These are phyloP conservation scores for Zonitis immaculata DNA, from an alignment of 2,888 invertebrate genomes.

Conservation along the genomic window DNA sequence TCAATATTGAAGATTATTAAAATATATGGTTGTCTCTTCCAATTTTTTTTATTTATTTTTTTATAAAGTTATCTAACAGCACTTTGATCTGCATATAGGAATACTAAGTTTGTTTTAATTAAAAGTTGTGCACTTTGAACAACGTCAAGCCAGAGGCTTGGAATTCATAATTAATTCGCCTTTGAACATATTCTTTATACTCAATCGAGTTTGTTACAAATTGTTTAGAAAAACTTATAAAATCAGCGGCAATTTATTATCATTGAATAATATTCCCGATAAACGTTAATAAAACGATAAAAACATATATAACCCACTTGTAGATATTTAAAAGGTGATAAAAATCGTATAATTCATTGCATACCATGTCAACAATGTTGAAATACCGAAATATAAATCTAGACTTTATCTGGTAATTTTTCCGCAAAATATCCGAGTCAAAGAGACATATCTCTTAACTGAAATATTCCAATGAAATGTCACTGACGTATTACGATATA, in stretches of 20 bases:
- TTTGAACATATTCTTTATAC: slow-evolving; percentile 40
- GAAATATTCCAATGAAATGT: slow-evolving; percentile 44
- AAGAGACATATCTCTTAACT: slow-evolving; percentile 34
- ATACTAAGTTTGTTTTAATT: slow-evolving; percentile 48
- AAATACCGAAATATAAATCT: slow-evolving; percentile 35
- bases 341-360: slow-evolving; percentile 37
- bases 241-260: slow-evolving; percentile 4
- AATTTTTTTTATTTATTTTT: no score
- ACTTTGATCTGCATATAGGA: slow-evolving; percentile 46
- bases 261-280: slow-evolving; percentile 4
- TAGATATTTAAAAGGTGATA: slow-evolving; percentile 32
- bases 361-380: slow-evolving; percentile 33
- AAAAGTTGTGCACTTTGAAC: slow-evolving; percentile 48
- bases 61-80: slow-evolving; percentile 41
- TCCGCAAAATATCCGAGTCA: slow-evolving; percentile 34
- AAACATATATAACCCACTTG: neutral
- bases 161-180: slow-evolving; percentile 46
- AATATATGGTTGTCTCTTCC: slow-evolving; percentile 37
- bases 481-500: slow-evolving; percentile 47
- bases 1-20: neutral
- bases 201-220: slow-evolving; percentile 9
- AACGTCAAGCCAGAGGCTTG: slow-evolving; percentile 38
- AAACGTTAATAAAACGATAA: neutral
- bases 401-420: slow-evolving; percentile 38
- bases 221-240: neutral